phyloP scores from a whole-genome alignment of 1,140 invertebrate genomes.

The Drosophila navojoa region DNA sequence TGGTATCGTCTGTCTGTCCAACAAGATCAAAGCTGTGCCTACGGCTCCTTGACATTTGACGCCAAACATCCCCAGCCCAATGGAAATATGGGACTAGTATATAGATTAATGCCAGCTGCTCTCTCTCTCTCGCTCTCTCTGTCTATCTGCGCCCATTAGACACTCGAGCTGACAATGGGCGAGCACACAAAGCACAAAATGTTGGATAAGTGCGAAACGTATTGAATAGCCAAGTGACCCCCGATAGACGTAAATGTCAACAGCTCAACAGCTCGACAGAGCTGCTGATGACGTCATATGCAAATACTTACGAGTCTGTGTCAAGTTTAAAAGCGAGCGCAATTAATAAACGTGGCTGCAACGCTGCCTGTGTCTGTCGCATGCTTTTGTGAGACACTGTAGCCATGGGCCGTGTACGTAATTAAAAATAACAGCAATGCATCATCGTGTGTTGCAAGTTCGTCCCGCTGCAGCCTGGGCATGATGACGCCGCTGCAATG shows the following conservation, averaged over 20 bases:
- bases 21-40: slow-evolving; percentile 44
- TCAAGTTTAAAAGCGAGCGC: slow-evolving; percentile 57
- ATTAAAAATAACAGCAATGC: slow-evolving; percentile 80
- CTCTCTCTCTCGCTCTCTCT: not conserved
- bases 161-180: slow-evolving; percentile 41
- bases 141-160: not conserved
- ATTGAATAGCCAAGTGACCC: slow-evolving; percentile 74
- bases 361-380: slow-evolving; percentile 43
- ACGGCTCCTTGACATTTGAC: slow-evolving; percentile 53
- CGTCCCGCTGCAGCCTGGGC: slow-evolving; percentile 23
- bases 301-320: slow-evolving; percentile 56
- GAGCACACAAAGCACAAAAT: slow-evolving; percentile 48
- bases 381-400: slow-evolving; percentile 55
- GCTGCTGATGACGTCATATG: slow-evolving; percentile 70
- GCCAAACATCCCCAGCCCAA: slow-evolving; percentile 21
- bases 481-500: slow-evolving; percentile 64
- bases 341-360: slow-evolving; percentile 45
- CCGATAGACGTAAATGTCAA: slow-evolving; percentile 73
- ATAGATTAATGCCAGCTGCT: slow-evolving; percentile 3
- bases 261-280: slow-evolving; percentile 44
- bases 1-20: slow-evolving; percentile 16
- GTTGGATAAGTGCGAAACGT: slow-evolving; percentile 38
- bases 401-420: slow-evolving; percentile 25
- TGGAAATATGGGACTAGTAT: not conserved
- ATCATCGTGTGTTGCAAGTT: slow-evolving; percentile 64